These are phyloP conservation scores for Peucedramus taeniatus DNA, from an alignment of 2,113 vertebrate genomes.

Conservation along the genomic window DNA sequence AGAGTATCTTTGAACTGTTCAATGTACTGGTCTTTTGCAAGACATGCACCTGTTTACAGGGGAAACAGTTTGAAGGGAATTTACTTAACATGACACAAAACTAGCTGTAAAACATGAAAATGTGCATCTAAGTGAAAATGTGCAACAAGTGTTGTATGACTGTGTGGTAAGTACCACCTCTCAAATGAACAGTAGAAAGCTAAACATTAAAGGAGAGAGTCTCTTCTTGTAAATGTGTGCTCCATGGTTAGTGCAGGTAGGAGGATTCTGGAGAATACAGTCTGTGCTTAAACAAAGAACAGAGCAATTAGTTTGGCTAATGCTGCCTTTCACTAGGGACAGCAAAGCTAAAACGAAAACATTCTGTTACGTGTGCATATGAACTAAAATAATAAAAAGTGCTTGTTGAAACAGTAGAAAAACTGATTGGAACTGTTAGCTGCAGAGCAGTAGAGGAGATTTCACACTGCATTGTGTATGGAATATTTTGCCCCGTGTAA, in stretches of 20 bases:
- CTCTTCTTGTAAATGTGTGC: not conserved
- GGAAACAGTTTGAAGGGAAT: not conserved
- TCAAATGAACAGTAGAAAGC: not conserved
- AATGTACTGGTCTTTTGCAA: slow-evolving; percentile 85
- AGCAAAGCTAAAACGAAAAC: not conserved
- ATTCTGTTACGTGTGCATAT: not conserved
- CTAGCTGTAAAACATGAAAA: not conserved
- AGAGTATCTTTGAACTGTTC: slow-evolving; percentile 88
- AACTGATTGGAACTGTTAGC: not conserved
- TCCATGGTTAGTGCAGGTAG: not conserved
- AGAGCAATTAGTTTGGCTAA: not conserved
- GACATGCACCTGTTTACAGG: slow-evolving; percentile 77
- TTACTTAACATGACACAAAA: not conserved
- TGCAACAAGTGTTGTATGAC: not conserved
- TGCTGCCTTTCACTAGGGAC: not conserved
- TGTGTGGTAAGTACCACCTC: not conserved
- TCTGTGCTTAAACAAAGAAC: not conserved
- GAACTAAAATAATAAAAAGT: not conserved
- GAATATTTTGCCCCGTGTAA: not conserved
- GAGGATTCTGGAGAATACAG: not conserved
- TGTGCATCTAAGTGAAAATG: not conserved
- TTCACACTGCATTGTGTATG: not conserved
- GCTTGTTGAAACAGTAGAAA: not conserved
- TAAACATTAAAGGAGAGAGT: not conserved
- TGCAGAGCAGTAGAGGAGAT: not conserved